phyloP scores from a whole-genome alignment of 2,113 vertebrate species.

The Rallus limicola region DNA sequence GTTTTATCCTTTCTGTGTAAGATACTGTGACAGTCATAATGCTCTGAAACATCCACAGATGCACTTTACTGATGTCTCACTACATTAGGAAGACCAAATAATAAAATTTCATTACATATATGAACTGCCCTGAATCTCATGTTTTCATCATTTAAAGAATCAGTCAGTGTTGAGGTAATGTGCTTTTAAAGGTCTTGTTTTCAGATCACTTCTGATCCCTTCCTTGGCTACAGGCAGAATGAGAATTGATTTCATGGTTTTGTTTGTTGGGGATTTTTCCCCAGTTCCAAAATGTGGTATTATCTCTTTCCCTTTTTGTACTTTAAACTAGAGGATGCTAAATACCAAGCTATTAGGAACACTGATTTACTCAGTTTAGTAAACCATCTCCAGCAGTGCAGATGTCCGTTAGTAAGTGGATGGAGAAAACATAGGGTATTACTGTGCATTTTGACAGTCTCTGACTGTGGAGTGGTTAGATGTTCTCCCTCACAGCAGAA shows the following conservation, averaged over 20 bases:
- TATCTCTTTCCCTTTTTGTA: neutral
- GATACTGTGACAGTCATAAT: neutral
- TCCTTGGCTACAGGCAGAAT: neutral
- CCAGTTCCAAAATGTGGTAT: neutral
- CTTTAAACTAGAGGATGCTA: neutral
- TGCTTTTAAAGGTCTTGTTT: neutral
- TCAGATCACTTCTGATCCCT: neutral
- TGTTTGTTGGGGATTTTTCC: no score
- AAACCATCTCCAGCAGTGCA: neutral
- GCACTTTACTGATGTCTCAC: neutral
- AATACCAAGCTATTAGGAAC: neutral
- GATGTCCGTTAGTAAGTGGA: neutral
- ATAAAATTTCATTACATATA: neutral
- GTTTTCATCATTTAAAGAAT: neutral
- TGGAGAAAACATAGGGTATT: neutral
- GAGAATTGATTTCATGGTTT: neutral
- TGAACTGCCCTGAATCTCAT: neutral
- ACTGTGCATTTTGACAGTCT: neutral
- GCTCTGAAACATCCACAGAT: neutral
- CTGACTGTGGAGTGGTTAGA: neutral
- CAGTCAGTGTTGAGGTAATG: neutral
- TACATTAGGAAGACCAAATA: neutral
- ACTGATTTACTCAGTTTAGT: neutral
- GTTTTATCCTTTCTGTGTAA: neutral
- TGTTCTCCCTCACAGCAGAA: neutral